Evolutionary conservation across 2,797 vertebrate genomes (phyloP).

Genomic region (Xenentodon cancila): DNA sequence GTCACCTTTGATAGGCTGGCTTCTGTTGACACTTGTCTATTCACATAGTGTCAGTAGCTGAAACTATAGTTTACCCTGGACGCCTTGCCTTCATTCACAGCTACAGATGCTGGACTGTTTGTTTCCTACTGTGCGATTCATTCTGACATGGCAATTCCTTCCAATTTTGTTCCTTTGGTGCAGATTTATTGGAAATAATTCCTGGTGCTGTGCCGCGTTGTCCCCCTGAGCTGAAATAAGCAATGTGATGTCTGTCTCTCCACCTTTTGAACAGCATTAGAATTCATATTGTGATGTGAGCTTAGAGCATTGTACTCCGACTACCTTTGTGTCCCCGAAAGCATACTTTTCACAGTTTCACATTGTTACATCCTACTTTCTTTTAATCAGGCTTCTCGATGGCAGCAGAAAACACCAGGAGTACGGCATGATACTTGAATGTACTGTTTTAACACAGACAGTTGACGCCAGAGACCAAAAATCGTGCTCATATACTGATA

Average conservation of each 20-base stretch:
- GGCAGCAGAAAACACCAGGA: slow-evolving; percentile 2
- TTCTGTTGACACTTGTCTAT: slow-evolving; percentile 22
- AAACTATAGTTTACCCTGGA: slow-evolving; percentile 20
- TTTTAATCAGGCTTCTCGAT: slow-evolving; percentile 3
- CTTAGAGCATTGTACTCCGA: not conserved
- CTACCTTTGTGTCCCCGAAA: slow-evolving; percentile 3
- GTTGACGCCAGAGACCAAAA: not conserved
- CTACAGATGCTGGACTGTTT: slow-evolving; percentile 5
- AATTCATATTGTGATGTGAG: not conserved
- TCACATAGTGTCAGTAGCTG: slow-evolving; percentile 13
- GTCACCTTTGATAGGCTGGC: slow-evolving; percentile 21
- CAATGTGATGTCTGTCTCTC: not conserved
- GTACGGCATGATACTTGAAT: no score
- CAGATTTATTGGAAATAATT: not conserved
- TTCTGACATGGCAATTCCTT: not conserved
- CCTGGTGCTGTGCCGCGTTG: slow-evolving; percentile 1
- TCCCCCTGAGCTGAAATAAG: slow-evolving; percentile 6
- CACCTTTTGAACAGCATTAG: slow-evolving; percentile 3
- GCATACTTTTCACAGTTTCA: slow-evolving; percentile 8
- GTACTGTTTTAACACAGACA: not conserved
- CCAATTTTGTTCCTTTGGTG: not conserved
- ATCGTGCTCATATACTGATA: not conserved
- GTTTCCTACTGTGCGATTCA: not conserved
- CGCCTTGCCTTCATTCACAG: slow-evolving; percentile 12
- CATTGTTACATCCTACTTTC: not conserved